Evolutionary conservation across 2,888 invertebrate species (phyloP), one percentile per base, ranked within the genome.

Genomic region (Heliconius sara): DNA sequence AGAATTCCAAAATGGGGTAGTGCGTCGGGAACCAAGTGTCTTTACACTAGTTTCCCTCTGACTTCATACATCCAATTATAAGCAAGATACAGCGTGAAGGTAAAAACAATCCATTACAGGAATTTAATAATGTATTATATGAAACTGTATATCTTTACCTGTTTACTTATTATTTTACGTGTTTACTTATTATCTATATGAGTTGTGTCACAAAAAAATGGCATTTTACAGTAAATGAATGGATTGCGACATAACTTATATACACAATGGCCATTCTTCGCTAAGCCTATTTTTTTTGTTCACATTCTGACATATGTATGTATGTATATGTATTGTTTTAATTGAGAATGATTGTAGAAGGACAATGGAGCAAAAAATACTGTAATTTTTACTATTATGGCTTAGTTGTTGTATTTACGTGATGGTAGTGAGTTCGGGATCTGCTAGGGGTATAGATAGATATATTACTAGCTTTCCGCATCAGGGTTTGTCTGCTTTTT

Each of bases 231-330:
- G 60, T 60, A 75, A 75, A 47, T 79, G 71, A 81, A 77, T 81
- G 79, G 71, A 57, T 79, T 77, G 81, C 81, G 75, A 78, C 75
- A 81, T 79, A 70, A 71, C 75, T 79, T 71, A 65, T 77, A 76
- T 34, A 74, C 22, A 78, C 78, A 78, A 78, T 78, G 78, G 57
- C 52, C 22, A 73, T 73, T 73, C 73, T 60, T 73, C n/a, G n/a
- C 34, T 10, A 52, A n/a, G 25, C 70, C 27, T 27, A 65, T 25
- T 22, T 57, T 73, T 72, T 73, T 57, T 73, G 60, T 73, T 34
- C 34, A 73, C 73, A 60, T 73, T 57, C 72, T 73, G n/a, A 63
- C 63, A 25, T n/a, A 60, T 10, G 22, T 16, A n/a, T 16, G 47
- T 43, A 13, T 43, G 13, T 47, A 52, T 52, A 52, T 52, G 19